Base-by-base conservation (phyloP, 2,888 invertebrate species). In the Amphiduros pacificus region DNA sequence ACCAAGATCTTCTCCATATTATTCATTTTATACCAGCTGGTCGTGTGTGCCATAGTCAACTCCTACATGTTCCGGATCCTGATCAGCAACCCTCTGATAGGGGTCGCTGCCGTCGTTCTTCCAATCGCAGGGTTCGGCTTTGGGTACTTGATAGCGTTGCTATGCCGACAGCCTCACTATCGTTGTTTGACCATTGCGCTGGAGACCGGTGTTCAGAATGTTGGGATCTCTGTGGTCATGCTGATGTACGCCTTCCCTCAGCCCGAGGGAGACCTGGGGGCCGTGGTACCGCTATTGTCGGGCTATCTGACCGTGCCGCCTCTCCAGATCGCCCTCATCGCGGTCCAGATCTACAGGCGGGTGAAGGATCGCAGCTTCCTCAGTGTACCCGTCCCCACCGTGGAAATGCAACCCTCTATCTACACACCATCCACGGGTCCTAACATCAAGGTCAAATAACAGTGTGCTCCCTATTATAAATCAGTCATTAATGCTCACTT, bases 191-290 rank as follows among this genome's bases (percentile, higher is more conserved):
- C 95, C 5, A 93, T 96, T 74, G 90, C 92, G 49, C 90, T 95
- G 52, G 95, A 96, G 67, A 81, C 81, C 0, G 77, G 95, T 56
- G 89, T 95, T 58, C 94, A 94, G 84, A 95, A 95, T 84, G 94
- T 94, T 0, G 94, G 94, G 50, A 89, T 95, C 67, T 87, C 94
- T 0, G 94, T 95, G 74, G 92, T 94, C 82, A 85, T 95, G 71
- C 84, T 95, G 55, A 84, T 91, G 60, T 89, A 91, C 75, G 88
- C 91, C 2, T 85, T 95, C 60, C 87, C 87, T 0, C 53, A 41
- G 26, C 60, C 60, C 1, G 54, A 60, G 4, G 60, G 60, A 5
- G 60, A 60, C 31, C 14, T 60, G 29, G 60, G 31, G 17, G 54
- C 54, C 17, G 36, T 51, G 29, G n/a, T 60, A 24, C 54, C 55